A percentile compares a stretch with the other conserved stretches of the same genome.
phyloP scores from a whole-genome alignment of 2,888 invertebrate species.

The Brenthis ino region DNA sequence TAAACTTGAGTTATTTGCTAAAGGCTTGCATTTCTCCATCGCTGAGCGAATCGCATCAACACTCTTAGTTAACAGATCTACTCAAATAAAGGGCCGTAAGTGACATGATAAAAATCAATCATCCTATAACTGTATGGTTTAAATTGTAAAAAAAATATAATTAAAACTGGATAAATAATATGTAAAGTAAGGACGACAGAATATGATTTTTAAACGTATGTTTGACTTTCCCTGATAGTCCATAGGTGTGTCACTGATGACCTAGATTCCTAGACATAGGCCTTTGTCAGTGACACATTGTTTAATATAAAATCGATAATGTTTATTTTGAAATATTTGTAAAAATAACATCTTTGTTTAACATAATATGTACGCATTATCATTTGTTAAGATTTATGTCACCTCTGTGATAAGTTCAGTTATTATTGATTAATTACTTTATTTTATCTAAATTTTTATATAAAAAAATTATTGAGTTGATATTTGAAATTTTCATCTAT shows the following conservation, averaged over 20 bases:
- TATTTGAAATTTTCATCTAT: too few species aligned
- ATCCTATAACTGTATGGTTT: constrained; percentile 10
- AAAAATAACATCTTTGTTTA: constrained; percentile 13
- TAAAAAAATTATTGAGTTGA: too few species aligned
- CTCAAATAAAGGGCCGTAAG: neutral
- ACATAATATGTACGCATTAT: too few species aligned
- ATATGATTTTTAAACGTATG: neutral
- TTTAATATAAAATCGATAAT: constrained; percentile 23
- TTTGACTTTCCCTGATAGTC: neutral
- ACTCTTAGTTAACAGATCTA: constrained; percentile 16
- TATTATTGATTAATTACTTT: too few species aligned
- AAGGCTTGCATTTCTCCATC: constrained; percentile 35
- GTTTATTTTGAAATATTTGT: constrained; percentile 15
- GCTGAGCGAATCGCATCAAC: constrained; percentile 21
- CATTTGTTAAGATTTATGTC: too few species aligned
- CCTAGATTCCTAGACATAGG: constrained; percentile 28
- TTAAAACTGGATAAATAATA: too few species aligned
- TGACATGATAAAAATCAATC: neutral
- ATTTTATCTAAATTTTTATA: too few species aligned
- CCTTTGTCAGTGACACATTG: constrained; percentile 30
- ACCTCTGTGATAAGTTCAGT: too few species aligned
- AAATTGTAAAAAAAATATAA: too few species aligned
- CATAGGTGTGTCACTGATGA: constrained; percentile 27
- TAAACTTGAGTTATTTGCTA: constrained; percentile 18
- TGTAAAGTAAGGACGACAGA: too few species aligned